Evolutionary conservation across 2,888 invertebrate species (phyloP).

Genomic region (Halocaridina rubra): DNA sequence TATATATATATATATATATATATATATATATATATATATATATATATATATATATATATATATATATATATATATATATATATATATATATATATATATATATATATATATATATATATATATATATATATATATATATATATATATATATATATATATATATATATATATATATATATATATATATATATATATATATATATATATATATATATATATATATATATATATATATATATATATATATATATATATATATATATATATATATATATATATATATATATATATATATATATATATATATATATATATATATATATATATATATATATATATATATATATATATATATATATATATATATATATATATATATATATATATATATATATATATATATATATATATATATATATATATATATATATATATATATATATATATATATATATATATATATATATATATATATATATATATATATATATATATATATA

Average conservation of each 20-base stretch:
- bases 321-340: neutral
- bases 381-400: neutral
- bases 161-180: neutral
- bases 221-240: neutral
- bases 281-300: neutral
- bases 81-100: neutral
- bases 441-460: neutral
- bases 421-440: neutral
- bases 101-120: neutral
- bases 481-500: neutral
- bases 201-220: neutral
- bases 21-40: neutral
- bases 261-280: neutral
- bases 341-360: neutral
- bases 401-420: neutral
- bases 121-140: neutral
- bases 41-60: neutral
- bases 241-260: neutral
- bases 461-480: constrained; percentile 1
- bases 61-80: constrained; percentile 1
- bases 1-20: neutral
- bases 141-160: neutral
- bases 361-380: neutral
- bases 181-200: neutral
- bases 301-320: constrained; percentile 10